Conservation (phyloP, 2,113 vertebrate genomes). For the Mustelus asterias region DNA sequence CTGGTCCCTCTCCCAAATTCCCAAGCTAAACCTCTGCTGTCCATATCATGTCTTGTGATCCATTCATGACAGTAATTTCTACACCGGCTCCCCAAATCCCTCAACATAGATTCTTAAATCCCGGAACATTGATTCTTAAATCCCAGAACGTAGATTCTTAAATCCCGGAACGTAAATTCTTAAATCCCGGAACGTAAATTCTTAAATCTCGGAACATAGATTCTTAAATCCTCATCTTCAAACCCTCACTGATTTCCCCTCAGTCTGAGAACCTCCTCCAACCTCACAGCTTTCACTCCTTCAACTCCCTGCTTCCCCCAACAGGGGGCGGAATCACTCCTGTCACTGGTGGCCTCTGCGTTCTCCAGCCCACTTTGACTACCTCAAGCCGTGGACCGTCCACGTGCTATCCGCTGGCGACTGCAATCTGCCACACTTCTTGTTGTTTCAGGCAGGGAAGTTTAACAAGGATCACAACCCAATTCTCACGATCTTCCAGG, state of each 20-base stretch:
- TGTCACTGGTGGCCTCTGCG: neutral
- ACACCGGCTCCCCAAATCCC: neutral
- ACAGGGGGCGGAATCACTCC: neutral
- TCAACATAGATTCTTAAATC: neutral
- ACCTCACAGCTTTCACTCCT: neutral
- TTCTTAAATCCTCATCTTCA: neutral
- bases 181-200: neutral
- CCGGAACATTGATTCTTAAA: no score
- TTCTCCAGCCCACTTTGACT: neutral
- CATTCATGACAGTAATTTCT: neutral
- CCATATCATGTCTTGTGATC: neutral
- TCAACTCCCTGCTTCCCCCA: neutral
- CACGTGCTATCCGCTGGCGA: neutral
- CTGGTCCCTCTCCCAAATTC: neutral
- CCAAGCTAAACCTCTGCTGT: neutral
- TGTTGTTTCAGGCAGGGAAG: neutral
- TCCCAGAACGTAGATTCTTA: no score
- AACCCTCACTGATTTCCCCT: no score
- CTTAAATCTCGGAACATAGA: no score
- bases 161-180: neutral
- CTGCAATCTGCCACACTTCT: neutral
- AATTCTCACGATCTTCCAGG: neutral
- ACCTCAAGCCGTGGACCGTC: neutral
- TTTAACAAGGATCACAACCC: neutral
- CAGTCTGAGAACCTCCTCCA: neutral